phyloP scores from a whole-genome alignment of 2,888 invertebrate genomes.

The Azorinus chamasolen region DNA sequence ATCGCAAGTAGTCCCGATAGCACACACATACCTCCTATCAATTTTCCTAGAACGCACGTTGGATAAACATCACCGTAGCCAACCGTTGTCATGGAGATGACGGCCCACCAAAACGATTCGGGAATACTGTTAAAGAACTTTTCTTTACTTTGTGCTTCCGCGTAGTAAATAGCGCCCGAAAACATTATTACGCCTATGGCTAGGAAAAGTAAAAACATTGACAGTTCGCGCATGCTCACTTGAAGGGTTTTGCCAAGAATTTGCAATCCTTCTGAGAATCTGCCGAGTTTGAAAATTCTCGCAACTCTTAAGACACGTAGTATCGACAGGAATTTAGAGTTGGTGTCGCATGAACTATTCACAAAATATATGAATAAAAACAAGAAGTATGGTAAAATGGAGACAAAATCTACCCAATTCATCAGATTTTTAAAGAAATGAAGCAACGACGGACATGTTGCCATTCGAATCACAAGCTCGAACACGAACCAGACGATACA shows the following conservation, averaged over 20 bases:
- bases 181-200: conserved; percentile 85
- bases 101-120: conserved; percentile 86
- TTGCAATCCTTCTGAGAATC: conserved; percentile 84
- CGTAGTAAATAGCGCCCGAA: conserved; percentile 84
- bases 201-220: conserved; percentile 84
- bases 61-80: conserved; percentile 86
- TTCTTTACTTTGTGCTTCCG: conserved; percentile 78
- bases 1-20: conserved; percentile 87
- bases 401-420: conserved; percentile 85
- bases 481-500: conserved; percentile 85
- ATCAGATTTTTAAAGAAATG: conserved; percentile 79
- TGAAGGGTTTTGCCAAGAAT: conserved; percentile 84
- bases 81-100: conserved; percentile 85
- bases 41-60: conserved; percentile 84
- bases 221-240: conserved; percentile 82
- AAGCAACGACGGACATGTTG: conserved; percentile 80
- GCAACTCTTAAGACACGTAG: conserved; percentile 83
- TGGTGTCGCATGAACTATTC: conserved; percentile 69
- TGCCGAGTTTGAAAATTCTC: conserved; percentile 84
- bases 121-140: conserved; percentile 84
- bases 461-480: conserved; percentile 82
- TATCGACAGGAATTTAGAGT: conserved; percentile 78
- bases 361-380: conserved; percentile 75
- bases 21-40: conserved; percentile 86
- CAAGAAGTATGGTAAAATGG: conserved; percentile 85